These are phyloP conservation scores for Sylvietta virens DNA, from an alignment of 2,113 vertebrate genomes.

Conservation along the genomic window DNA sequence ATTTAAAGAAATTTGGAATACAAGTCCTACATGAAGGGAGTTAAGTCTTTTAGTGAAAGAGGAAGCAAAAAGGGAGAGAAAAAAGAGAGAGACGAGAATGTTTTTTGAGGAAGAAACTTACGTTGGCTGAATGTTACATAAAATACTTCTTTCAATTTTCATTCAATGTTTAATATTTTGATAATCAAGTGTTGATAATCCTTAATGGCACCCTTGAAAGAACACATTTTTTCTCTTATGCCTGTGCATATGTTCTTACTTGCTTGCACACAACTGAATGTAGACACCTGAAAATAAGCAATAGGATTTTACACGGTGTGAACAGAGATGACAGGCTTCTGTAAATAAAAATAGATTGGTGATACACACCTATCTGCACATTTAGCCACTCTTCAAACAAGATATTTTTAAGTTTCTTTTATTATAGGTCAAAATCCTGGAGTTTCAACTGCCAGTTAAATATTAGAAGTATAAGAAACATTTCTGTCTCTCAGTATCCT, in stretches of 20 bases:
- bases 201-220: neutral
- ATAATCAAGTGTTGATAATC: neutral
- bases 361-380: neutral
- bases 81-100: fast-evolving
- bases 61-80: neutral
- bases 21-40: neutral
- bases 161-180: neutral
- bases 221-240: neutral
- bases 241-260: neutral
- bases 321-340: neutral
- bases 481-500: neutral
- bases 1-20: neutral
- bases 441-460: neutral
- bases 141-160: neutral
- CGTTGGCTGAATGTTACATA: fast-evolving
- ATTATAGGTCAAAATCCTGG: neutral
- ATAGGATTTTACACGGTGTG: neutral
- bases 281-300: neutral
- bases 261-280: neutral
- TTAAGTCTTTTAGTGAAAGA: neutral
- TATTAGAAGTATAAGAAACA: neutral
- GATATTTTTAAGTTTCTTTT: neutral
- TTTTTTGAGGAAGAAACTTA: neutral
- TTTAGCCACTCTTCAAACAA: neutral
- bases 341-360: neutral